Conservation (phyloP, 2,888 invertebrate species). For the Drosophila vallismaia region DNA sequence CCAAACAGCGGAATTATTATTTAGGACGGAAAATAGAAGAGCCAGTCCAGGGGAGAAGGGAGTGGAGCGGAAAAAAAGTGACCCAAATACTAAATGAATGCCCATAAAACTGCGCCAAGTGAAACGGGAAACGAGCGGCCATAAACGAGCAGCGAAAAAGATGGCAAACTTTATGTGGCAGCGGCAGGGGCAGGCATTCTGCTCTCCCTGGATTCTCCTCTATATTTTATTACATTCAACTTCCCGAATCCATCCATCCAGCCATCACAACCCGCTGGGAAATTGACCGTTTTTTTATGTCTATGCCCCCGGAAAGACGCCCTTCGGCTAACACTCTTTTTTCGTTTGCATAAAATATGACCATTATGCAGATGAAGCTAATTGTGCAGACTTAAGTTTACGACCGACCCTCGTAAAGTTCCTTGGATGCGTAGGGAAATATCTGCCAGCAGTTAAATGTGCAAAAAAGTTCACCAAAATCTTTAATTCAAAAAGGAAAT, state of each 20-base stretch:
- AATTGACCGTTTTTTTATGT: conserved; percentile 43
- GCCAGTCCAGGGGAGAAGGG: conserved; percentile 19
- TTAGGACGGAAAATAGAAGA: conserved; percentile 31
- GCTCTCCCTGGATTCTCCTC: not conserved
- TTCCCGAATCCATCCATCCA: not conserved
- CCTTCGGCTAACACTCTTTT: conserved; percentile 12
- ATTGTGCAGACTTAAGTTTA: conserved; percentile 46
- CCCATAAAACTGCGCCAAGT: conserved; percentile 63
- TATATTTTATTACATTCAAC: conserved; percentile 1
- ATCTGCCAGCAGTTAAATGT: conserved; percentile 11
- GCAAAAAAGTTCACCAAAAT: not conserved
- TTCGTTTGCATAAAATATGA: conserved; percentile 32
- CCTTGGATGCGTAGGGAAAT: conserved; percentile 1
- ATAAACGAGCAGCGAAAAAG: conserved; percentile 29
- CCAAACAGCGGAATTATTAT: conserved; percentile 46
- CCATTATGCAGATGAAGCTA: conserved; percentile 43
- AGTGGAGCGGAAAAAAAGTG: conserved; percentile 56
- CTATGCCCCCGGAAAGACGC: conserved; percentile 22
- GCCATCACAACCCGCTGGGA: conserved; percentile 14
- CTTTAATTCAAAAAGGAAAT: conserved; percentile 9
- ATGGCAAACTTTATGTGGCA: conserved; percentile 48
- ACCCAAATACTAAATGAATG: conserved; percentile 76
- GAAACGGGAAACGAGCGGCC: conserved; percentile 37
- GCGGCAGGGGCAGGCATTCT: conserved; percentile 10
- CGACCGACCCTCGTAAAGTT: conserved; percentile 26